Evolutionary conservation across 1,140 invertebrate genomes (phyloP).

Genomic region (Geopemphigus sp.): DNA sequence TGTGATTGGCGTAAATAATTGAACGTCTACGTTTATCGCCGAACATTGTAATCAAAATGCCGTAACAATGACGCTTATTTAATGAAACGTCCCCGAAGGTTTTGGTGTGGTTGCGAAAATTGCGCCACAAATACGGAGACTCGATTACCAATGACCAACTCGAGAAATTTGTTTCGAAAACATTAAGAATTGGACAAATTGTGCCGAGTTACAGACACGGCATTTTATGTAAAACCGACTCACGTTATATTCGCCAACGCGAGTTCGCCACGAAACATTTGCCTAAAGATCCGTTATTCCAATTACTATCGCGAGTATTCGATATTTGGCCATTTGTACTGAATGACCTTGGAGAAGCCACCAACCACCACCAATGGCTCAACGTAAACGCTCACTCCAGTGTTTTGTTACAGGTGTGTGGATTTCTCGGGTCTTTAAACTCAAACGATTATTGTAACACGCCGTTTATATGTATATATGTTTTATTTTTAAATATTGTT

Average conservation of each 20-base stretch:
- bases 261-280: conserved; percentile 94
- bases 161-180: conserved; percentile 92
- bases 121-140: conserved; percentile 75
- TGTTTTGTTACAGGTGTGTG: conserved; percentile 74
- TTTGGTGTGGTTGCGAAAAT: conserved; percentile 79
- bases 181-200: conserved; percentile 90
- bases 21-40: too few relatives aligned
- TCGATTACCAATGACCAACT: conserved; percentile 82
- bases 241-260: conserved; percentile 88
- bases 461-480: too few relatives aligned
- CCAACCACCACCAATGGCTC: conserved; percentile 99
- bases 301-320: conserved; percentile 89
- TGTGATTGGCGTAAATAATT: too few relatives aligned
- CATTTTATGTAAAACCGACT: conserved; percentile 94
- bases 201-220: conserved; percentile 97
- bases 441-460: not conserved
- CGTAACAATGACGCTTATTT: too few relatives aligned
- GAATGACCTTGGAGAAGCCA: conserved; percentile 91
- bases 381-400: conserved; percentile 98
- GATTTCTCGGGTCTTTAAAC: not conserved
- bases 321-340: conserved; percentile 92
- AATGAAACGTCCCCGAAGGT: conserved; percentile 58
- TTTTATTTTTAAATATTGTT: conserved; percentile 53
- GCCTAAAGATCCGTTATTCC: conserved; percentile 88
- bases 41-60: too few relatives aligned